phyloP scores from a whole-genome alignment of 2,888 invertebrate species.

The Oxystoma pomonae region DNA sequence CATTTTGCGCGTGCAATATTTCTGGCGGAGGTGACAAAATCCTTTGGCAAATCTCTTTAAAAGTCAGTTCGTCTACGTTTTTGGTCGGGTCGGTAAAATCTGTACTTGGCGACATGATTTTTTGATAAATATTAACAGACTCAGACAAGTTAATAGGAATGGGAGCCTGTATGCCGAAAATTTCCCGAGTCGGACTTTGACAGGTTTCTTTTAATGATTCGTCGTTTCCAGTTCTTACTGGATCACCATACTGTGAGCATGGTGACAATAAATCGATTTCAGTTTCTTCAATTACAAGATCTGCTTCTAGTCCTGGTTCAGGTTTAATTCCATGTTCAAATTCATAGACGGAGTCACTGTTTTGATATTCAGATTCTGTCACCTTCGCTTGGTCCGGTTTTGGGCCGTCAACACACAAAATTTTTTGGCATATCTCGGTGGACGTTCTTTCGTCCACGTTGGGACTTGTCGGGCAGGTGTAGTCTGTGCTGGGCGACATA shows the following conservation, averaged over 20 bases:
- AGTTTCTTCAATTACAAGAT: background rate
- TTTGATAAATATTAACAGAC: slow-evolving; percentile 43
- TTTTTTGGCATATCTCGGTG: slow-evolving; percentile 16
- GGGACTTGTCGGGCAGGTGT: background rate
- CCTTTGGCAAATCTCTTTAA: background rate
- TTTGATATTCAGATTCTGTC: too few relatives aligned
- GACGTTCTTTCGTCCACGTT: slow-evolving; percentile 10
- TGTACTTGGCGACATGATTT: slow-evolving; percentile 39
- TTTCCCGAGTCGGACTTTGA: background rate
- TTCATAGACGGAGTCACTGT: background rate
- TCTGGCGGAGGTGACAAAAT: background rate
- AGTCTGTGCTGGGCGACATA: slow-evolving; percentile 34
- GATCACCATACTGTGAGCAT: too few relatives aligned
- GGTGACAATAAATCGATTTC: background rate
- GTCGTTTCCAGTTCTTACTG: too few relatives aligned
- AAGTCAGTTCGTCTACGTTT: background rate
- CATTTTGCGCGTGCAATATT: background rate
- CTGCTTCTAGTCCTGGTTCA: background rate
- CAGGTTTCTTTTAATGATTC: background rate
- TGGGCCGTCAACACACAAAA: slow-evolving; percentile 3
- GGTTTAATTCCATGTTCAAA: background rate
- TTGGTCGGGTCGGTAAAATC: background rate
- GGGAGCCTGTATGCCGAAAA: slow-evolving; percentile 26
- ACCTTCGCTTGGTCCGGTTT: background rate
- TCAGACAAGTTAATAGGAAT: slow-evolving; percentile 38